These are phyloP conservation scores for Zapornia atra DNA, from an alignment of 2,113 vertebrate species.

Conservation along the genomic window DNA sequence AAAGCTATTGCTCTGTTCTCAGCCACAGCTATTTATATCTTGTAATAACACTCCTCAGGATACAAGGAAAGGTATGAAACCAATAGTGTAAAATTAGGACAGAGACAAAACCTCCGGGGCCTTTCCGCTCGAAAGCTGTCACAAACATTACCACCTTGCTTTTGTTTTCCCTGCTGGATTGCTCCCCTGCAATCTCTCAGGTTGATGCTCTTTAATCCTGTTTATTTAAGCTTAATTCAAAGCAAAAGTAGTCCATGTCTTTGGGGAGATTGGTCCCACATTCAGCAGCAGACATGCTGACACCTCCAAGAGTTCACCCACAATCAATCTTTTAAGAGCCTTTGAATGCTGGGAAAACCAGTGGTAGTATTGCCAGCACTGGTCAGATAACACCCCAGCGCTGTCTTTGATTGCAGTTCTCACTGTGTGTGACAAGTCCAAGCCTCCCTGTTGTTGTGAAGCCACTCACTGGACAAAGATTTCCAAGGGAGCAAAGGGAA, in stretches of 20 bases:
- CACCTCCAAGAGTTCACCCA: background rate
- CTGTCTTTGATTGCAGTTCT: background rate
- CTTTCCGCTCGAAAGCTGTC: background rate
- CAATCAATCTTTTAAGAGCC: background rate
- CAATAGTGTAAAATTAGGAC: background rate
- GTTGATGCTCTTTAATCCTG: background rate
- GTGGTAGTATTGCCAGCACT: background rate
- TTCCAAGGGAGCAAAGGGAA: background rate
- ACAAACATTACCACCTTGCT: background rate
- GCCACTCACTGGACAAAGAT: background rate
- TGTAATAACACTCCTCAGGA: background rate
- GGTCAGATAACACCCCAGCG: background rate
- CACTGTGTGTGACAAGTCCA: rapidly evolving
- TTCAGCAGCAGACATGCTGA: background rate
- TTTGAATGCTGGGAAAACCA: background rate
- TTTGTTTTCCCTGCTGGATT: background rate
- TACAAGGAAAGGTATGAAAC: background rate
- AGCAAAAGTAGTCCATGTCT: background rate
- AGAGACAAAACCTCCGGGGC: background rate
- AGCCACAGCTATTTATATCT: background rate
- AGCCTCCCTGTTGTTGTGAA: background rate
- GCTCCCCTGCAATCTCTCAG: background rate
- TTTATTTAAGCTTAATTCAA: background rate
- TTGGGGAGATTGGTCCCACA: background rate
- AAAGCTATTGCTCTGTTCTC: background rate